Base-by-base conservation (phyloP, 2,888 invertebrate species). In the Parascotia fuliginaria region DNA sequence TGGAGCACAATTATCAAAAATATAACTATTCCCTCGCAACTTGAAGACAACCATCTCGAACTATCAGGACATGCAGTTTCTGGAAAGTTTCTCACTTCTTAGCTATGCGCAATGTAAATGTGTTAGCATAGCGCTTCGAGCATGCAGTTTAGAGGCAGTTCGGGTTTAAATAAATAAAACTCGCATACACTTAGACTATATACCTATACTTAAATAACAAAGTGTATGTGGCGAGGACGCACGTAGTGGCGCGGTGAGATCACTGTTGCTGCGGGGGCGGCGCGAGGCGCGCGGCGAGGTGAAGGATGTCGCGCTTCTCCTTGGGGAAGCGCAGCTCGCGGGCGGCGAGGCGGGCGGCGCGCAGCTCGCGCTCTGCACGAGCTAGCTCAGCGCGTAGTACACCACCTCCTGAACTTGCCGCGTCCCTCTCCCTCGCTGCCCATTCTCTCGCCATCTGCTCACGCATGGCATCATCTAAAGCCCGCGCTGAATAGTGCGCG, bases 401-500 rank as follows among this genome's bases (percentile, higher is more conserved):
- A 0, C 96, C 78, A 19, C 83, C 81, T 19, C 80, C 82, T 11
- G 76, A 62, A 6, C 79, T 70, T 19, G 79, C 73, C 24, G 87
- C 85, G 41, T 89, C 89, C 3, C 87, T 70, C 60, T 88, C 88
- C 28, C 96, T 92, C 7, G 97, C 96, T 49, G 98, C 97, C 98
- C 98, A 98, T 84, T 98, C 98, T 42, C 98, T 92, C 9, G 98
- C 98, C 98, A 98, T 98, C 89, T 97, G 97, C 53, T 97, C 97
- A 57, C 98, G 95, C 98, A 98, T 98, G 79, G 97, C 97, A 78
- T 98, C 98, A 78, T 98, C 98, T 16, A 98, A 93, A 31, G 97
- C 96, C 15, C 98, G 94, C 84, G 98, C 96, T 14, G 97, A 97
- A 85, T 98, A 98, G 86, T 98, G 98, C 37, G 97, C 97, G 13